These are phyloP conservation scores for Mythimna albipuncta DNA, from an alignment of 2,888 invertebrate genomes.

Conservation along the genomic window DNA sequence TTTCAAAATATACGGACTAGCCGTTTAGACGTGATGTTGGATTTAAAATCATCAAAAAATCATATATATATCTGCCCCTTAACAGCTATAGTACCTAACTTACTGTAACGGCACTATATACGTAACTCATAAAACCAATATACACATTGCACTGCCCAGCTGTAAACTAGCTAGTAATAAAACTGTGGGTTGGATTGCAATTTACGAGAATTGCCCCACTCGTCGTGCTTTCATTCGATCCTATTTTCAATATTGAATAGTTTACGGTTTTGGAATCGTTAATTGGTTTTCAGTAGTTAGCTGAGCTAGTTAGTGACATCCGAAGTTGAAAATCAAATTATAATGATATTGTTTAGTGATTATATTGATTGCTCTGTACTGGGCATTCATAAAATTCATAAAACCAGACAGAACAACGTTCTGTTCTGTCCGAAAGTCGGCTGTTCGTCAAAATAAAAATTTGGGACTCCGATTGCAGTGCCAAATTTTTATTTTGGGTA, in stretches of 20 bases:
- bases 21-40: no score
- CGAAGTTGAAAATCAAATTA: background rate
- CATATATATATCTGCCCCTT: no score
- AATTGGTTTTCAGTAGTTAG: slow-evolving; percentile 13
- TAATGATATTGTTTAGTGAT: background rate
- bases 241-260: slow-evolving; percentile 25
- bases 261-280: slow-evolving; percentile 15
- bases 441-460: no score
- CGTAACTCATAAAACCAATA: slow-evolving; percentile 12
- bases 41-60: no score
- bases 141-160: slow-evolving; percentile 6
- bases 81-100: no score
- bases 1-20: no score
- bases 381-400: no score
- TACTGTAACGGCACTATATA: background rate
- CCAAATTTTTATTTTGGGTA: no score
- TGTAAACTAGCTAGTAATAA: slow-evolving; percentile 30
- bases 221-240: slow-evolving; percentile 20
- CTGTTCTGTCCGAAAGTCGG: no score
- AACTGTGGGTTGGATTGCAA: slow-evolving; percentile 13
- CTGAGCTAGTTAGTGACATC: background rate
- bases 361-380: no score
- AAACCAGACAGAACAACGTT: no score
- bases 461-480: no score
- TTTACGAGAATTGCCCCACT: slow-evolving; percentile 37